phyloP scores from a whole-genome alignment of 2,113 vertebrate species.

The Dolichotis patagonum region DNA sequence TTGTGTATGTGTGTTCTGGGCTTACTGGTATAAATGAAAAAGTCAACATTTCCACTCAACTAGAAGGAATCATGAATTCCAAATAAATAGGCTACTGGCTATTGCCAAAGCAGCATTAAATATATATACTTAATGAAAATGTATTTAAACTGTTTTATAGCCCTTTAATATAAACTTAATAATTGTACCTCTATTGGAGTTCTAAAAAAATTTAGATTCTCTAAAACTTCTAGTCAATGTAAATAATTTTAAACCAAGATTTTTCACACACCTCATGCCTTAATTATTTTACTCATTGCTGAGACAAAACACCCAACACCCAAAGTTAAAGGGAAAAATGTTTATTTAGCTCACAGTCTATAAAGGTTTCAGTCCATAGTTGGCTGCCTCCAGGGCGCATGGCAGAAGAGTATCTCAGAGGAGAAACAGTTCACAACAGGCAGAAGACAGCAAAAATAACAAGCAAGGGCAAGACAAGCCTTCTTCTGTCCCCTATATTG shows the following conservation, averaged over 20 bases:
- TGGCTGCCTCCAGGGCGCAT: not conserved
- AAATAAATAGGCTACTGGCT: not conserved
- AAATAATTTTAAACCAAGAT: constrained; percentile 10
- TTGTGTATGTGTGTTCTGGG: not conserved
- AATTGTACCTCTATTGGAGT: not conserved
- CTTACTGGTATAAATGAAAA: not conserved
- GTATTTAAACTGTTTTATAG: not conserved
- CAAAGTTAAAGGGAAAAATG: not conserved
- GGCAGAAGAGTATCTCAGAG: not conserved
- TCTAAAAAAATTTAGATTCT: not conserved
- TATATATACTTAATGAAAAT: not conserved
- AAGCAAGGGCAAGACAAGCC: not conserved
- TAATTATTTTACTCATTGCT: not conserved
- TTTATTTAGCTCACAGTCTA: not conserved
- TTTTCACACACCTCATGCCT: not conserved
- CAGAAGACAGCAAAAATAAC: not conserved
- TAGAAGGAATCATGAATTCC: constrained; percentile 14
- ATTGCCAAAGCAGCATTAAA: constrained; percentile 29
- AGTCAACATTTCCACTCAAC: not conserved
- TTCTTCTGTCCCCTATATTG: not conserved
- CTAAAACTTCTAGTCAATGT: not conserved
- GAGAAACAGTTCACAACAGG: not conserved
- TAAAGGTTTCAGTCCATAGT: not conserved
- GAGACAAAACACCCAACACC: not conserved
- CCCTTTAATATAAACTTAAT: constrained; percentile 8